Evolutionary conservation across 2,113 vertebrate species (phyloP), one percentile per base, ranked within the genome.

Genomic region (Rhombomys opimus): DNA sequence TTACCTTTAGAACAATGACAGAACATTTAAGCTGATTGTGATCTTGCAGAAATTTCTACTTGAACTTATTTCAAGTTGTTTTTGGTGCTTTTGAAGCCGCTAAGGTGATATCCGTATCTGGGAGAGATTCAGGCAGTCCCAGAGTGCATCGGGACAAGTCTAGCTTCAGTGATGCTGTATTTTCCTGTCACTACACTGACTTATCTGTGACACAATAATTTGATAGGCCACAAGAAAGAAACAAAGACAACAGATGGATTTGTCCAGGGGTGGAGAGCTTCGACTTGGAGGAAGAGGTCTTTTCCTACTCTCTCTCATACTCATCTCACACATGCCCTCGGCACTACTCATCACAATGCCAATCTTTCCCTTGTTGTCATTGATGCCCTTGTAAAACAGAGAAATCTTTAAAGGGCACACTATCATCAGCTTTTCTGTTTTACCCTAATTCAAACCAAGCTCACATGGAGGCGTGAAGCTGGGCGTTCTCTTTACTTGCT

Each of bases 381-480:
- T 90, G 87, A 70, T 80, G 88, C 82, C 63, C 84, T 96, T 87
- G 23, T 32, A 27, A 87, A 96, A 50, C 95, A 94, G 15, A 3
- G 88, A 59, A 95, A 54, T 81, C 30, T 30, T 91, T 27, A 80
- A 67, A 75, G 96, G 84, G 12, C 9, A 1, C 92, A 52, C 57
- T 87, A n/a, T 78, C 54, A 32, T 84, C 87, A 89, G 32, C 23
- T 87, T 95, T 97, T 91, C 57, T 93, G 3, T 78, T 93, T 78
- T 87, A 91, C 70, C 17, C 81, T 92, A 70, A 93, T 85, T 80
- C 25, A 90, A 96, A 85, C 92, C 90, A 96, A 87, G 78, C 46
- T 95, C 80, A 87, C 87, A 84, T 94, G 68, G 81, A 59, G 50
- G 75, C 76, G 89, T 4, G 9, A 70, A 75, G 93, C 75, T 94